A percentile compares a stretch with the other conserved stretches of the same genome.
These are phyloP conservation scores for Tetragonisca angustula DNA, from an alignment of 2,888 invertebrate species.

Conservation along the genomic window DNA sequence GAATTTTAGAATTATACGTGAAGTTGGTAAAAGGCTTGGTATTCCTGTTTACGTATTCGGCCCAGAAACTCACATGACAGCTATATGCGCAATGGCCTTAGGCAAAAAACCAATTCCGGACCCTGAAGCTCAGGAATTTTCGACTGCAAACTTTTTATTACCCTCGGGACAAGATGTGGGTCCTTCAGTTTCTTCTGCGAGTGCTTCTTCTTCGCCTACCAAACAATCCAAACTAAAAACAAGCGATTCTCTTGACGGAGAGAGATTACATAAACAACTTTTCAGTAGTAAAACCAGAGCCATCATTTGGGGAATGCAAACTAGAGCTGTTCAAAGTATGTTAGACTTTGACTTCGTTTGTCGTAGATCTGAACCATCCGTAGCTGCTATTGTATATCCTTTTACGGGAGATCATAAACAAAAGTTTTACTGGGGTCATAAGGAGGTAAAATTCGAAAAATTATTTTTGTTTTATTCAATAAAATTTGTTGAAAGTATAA, in stretches of 20 bases:
- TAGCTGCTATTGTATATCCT: conserved; percentile 98
- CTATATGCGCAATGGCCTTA: conserved; percentile 99
- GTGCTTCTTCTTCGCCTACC: conserved; percentile 51
- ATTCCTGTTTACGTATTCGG: conserved; percentile 98
- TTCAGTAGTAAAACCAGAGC: conserved; percentile 95
- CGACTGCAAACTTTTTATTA: conserved; percentile 95
- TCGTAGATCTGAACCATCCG: conserved; percentile 93
- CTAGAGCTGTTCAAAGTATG: conserved; percentile 98
- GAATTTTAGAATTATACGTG: conserved; percentile 79
- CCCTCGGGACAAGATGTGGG: conserved; percentile 89
- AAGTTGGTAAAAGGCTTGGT: conserved; percentile 87
- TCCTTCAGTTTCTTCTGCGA: conserved; percentile 69
- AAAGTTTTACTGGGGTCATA: conserved; percentile 99
- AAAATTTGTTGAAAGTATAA: background rate
- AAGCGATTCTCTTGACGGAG: conserved; percentile 73
- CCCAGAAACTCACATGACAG: conserved; percentile 99
- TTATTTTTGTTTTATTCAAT: background rate
- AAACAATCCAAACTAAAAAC: conserved; percentile 63
- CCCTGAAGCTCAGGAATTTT: conserved; percentile 88
- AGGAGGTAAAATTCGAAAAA: conserved; percentile 88
- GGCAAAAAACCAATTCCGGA: conserved; percentile 94
- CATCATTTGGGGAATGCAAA: conserved; percentile 99
- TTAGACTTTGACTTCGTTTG: conserved; percentile 98
- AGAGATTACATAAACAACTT: conserved; percentile 85
- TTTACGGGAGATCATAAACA: conserved; percentile 99